Evolutionary conservation across 2,888 invertebrate genomes (phyloP).

Genomic region (Caenorhabditis sp.): DNA sequence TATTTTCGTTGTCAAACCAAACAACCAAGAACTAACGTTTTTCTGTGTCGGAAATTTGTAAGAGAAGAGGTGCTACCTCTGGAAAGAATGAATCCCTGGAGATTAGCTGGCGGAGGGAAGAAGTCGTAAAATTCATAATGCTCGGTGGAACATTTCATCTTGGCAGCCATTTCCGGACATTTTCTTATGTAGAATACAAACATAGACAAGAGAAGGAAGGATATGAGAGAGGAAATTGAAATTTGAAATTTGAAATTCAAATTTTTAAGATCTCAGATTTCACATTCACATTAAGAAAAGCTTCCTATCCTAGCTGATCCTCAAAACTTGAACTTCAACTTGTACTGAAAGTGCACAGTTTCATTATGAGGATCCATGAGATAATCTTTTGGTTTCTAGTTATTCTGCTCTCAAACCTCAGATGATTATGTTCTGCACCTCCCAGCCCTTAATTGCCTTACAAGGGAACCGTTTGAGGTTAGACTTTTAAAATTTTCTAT

Average conservation of each 20-base stretch:
- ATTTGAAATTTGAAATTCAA: background rate
- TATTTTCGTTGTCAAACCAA: too few relatives aligned
- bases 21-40: too few relatives aligned
- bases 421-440: background rate
- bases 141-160: background rate
- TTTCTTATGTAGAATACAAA: too few relatives aligned
- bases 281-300: too few relatives aligned
- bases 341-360: too few relatives aligned
- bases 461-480: too few relatives aligned
- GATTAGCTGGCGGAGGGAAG: background rate
- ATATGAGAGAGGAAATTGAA: background rate
- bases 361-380: too few relatives aligned
- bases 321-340: too few relatives aligned
- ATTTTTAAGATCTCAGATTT: background rate
- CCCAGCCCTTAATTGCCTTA: background rate
- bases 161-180: background rate
- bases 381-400: background rate
- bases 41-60: background rate
- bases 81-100: background rate
- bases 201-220: background rate
- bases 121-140: slow-evolving; percentile 32
- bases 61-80: slow-evolving; percentile 1
- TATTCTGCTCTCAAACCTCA: too few relatives aligned
- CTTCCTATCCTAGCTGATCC: background rate
- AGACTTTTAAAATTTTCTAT: too few relatives aligned